These are phyloP conservation scores for Parapristionchus giblindavisi DNA, from an alignment of 2,888 invertebrate species.

Conservation along the genomic window DNA sequence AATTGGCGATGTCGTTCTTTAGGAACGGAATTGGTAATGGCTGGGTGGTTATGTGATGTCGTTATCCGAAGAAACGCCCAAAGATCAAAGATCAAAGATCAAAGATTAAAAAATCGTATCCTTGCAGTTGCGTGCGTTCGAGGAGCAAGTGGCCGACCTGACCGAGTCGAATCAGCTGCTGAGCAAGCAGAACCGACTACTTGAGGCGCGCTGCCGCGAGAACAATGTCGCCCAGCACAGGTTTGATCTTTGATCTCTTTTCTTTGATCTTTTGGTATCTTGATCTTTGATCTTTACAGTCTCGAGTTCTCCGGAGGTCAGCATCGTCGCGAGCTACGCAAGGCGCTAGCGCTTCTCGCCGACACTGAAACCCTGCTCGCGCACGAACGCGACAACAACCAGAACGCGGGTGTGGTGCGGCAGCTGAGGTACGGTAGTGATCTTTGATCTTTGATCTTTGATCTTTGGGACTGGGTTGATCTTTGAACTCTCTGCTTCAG, in stretches of 20 bases:
- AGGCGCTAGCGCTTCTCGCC: slow-evolving; percentile 51
- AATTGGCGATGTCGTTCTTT: no score
- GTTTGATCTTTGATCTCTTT: not conserved
- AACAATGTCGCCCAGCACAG: slow-evolving; percentile 35
- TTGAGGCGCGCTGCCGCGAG: slow-evolving; percentile 85
- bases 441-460: slow-evolving; percentile 1
- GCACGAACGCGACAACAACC: slow-evolving; percentile 51
- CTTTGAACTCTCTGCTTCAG: no score
- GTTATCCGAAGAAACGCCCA: slow-evolving; percentile 39
- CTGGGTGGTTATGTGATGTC: no score
- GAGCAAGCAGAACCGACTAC: slow-evolving; percentile 87
- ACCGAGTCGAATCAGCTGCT: slow-evolving; percentile 88
- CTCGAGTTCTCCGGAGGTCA: slow-evolving; percentile 43
- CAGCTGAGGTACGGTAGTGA: slow-evolving; percentile 46
- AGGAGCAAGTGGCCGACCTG: slow-evolving; percentile 79
- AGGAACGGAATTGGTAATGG: no score
- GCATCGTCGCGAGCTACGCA: slow-evolving; percentile 52
- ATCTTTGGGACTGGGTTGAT: no score
- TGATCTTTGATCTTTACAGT: slow-evolving; percentile 44
- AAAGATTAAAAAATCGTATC: not conserved
- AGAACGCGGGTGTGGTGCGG: slow-evolving; percentile 48
- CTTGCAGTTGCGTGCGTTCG: slow-evolving; percentile 51
- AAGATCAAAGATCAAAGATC: not conserved
- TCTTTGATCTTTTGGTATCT: not conserved
- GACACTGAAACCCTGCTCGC: slow-evolving; percentile 57